Evolutionary conservation across 2,797 vertebrate species (phyloP), one percentile per base, ranked within the genome.

Genomic region (Chelidonichthys spinosus): DNA sequence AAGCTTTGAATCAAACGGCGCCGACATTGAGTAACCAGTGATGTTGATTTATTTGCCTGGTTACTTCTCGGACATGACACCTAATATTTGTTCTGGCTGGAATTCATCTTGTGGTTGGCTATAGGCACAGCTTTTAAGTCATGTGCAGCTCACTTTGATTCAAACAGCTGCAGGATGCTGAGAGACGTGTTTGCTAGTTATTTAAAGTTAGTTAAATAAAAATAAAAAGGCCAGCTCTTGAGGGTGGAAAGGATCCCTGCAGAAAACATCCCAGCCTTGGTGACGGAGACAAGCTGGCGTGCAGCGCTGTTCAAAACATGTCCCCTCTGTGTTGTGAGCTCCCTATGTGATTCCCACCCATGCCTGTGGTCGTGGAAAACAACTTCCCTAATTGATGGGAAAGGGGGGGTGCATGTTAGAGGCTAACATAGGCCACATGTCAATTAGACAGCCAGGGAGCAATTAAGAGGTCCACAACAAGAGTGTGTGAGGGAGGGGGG

Each of bases 341-440:
- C 88, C 83, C 86, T 83, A 81, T 56, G 79, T 62, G 79, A 87
- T 81, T 90, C 85, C 82, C 49, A 58, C 40, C 47, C 55, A 74
- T 73, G 78, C 76, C 85, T 62, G 76, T 39, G 46, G 84, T 78
- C 63, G 68, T 74, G 88, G 85, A 89, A 90, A 90, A 88, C 79
- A 90, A 85, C 81, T 69, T 84, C 62, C 36, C 55, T 88, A 90
- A 87, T 83, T 87, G 84, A 85, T 72, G 77, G 79, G 74, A 79
- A 70, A 0, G 2, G 10, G 60, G 42, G 50, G 32, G 65, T 77
- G 61, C 36, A n/a, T 85, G 69, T 83, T 70, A 37, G 66, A 82
- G 43, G 75, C 52, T 65, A 49, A 76, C 63, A 40, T 53, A 71
- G 61, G 50, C 37, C 33, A 36, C 59, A 86, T 80, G 80, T 66